Base-by-base conservation (phyloP, 2,797 vertebrate species). In the Hypotaenidia okinawae region DNA sequence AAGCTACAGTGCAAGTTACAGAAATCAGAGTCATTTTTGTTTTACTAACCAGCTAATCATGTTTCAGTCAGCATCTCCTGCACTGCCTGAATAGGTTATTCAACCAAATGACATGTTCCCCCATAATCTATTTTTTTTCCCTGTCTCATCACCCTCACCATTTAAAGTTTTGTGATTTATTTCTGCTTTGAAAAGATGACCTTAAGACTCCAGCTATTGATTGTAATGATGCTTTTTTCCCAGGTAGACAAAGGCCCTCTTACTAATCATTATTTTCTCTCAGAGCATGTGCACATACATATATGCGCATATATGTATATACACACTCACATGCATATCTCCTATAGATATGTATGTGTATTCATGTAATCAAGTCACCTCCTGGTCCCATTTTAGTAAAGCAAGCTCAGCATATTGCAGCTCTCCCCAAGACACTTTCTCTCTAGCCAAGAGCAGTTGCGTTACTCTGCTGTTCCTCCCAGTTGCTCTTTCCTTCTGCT, bases 391-490 rank as follows among this genome's bases (percentile, higher is more conserved):
- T 74, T 89, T 94, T 66, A 59, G 0, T 69, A 57, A 81, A 67
- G 25, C 16, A 19, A 84, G 23, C 43, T 84, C 24, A 3, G 33
- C 37, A 41, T 79, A 37, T 66, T 83, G 43, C 16, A 14, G 30
- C 6, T 77, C 10, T 91, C 45, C 57, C 33, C 1, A 2, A 55
- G 81, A 57, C 0, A 0, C 41, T 24, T 37, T 57, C 43, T 62
- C 35, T 30, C 51, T 55, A 87, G 37, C 62, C 4, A 1, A 0
- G 0, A 85, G 32, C 19, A 17, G 57, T 88, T 75, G 55, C 1
- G 0, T 77, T 78, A 19, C 15, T 80, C 33, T 68, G 25, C 37
- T 57, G 30, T 75, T 93, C 58, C 66, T 78, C 45, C 78, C 69
- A 18, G 28, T 78, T 52, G 16, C 41, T 67, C 54, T 84, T 78